These are phyloP conservation scores for Caenorhabditis sp. DNA, from an alignment of 2,888 invertebrate species.

Conservation along the genomic window DNA sequence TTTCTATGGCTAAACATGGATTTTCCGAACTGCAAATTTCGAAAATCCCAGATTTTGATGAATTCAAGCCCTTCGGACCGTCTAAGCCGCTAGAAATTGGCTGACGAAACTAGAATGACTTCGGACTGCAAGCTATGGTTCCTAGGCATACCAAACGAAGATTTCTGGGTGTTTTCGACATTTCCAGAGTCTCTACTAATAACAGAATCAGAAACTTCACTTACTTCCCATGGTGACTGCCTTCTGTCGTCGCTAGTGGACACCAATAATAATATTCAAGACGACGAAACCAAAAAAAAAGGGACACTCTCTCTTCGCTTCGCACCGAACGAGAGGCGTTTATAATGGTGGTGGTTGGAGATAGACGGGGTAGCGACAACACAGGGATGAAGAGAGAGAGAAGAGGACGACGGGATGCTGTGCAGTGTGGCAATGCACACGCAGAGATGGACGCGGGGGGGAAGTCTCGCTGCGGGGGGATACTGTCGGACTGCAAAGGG, in stretches of 20 bases:
- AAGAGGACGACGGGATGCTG: neutral
- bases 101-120: too few species aligned
- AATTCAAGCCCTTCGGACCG: too few species aligned
- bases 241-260: neutral
- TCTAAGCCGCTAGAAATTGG: too few species aligned
- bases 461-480: constrained; percentile 30
- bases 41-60: too few species aligned
- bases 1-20: neutral
- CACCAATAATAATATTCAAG: neutral
- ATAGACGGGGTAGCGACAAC: constrained; percentile 65
- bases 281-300: neutral
- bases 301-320: too few species aligned
- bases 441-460: constrained; percentile 51
- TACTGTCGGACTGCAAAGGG: constrained; percentile 47
- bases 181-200: too few species aligned
- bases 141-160: too few species aligned
- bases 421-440: constrained; percentile 62
- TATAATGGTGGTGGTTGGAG: constrained; percentile 40
- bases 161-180: neutral
- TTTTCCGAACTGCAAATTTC: neutral
- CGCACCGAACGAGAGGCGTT: too few species aligned
- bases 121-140: too few species aligned
- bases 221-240: constrained; percentile 78
- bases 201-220: constrained; percentile 53
- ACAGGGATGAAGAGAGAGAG: neutral